Evolutionary conservation across 1,140 invertebrate genomes (phyloP), one percentile per base, ranked within the genome.

Genomic region (Plutomurus gul): DNA sequence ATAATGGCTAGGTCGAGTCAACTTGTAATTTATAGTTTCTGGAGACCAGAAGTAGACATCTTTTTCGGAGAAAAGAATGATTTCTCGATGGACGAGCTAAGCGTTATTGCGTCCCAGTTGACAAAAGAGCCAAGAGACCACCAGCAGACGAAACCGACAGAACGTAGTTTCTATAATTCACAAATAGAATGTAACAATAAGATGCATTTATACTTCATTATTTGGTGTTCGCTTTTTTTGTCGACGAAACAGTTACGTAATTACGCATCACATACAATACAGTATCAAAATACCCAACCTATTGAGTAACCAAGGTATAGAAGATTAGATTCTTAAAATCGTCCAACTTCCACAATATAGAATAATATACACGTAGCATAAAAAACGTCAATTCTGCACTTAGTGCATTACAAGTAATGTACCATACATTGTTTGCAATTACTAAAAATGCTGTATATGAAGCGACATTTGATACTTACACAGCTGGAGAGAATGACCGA

Each of bases 41-140:
- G 30, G 56, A 65, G 20, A 30, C 30, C 30, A 65, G 10, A 65
- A 36, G 10, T 65, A 3, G 56, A 65, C 8, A 30, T 65, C 3
- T 33, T 8, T 27, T 4, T 65, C 8, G 18, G 36, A 30, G 56
- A 65, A 65, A 18, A 33, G 27, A 30, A n/a, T 18, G 20, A 16
- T 33, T 65, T 65, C 4, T 13, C 30, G 27, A 30, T n/a, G 56
- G 25, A 56, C n/a, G n/a, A n/a, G n/a, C n/a, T n/a, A n/a, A n/a
- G n/a, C 30, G 51, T 85, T 85, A 88, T 81, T 87, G 86, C 84
- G 89, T 87, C 84, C 95, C 95, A 33, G 96, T 98, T 0, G 96
- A 97, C 72, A 97, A 90, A n/a, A 98, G 89, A 65, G 95, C 95
- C 80, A 97, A 87, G 3, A 97, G 87, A 80, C 95, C 95, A 80